Evolutionary conservation across 2,113 vertebrate species (phyloP).

Genomic region (Poeciliopsis retropinna): DNA sequence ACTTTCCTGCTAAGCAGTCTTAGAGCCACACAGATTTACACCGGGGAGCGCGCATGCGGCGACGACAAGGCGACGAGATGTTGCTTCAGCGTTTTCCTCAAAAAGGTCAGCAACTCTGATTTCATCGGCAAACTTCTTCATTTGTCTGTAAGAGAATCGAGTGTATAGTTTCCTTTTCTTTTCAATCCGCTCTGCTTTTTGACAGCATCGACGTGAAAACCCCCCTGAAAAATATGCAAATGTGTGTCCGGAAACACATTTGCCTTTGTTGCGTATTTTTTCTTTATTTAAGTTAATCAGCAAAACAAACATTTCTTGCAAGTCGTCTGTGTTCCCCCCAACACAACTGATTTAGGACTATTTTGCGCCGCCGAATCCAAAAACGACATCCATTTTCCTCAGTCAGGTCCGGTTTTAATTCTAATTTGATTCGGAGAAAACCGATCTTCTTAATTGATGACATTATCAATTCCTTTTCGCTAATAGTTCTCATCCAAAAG

Average conservation of each 20-base stretch:
- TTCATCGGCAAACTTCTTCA: conserved; percentile 17
- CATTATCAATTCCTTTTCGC: too few species aligned
- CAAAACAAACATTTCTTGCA: too few species aligned
- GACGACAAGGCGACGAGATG: conserved; percentile 19
- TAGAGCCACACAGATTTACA: conserved; percentile 42
- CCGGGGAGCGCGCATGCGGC: conserved; percentile 22
- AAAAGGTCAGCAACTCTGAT: conserved; percentile 38
- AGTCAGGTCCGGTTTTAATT: too few species aligned
- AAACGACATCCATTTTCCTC: too few species aligned
- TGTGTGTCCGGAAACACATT: conserved; percentile 13
- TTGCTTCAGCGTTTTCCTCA: conserved; percentile 38
- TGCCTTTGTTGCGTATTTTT: not conserved
- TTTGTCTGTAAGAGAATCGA: conserved; percentile 18
- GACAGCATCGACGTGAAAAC: conserved; percentile 12
- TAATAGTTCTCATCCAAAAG: too few species aligned
- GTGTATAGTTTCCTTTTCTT: not conserved
- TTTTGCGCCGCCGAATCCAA: too few species aligned
- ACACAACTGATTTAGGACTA: too few species aligned
- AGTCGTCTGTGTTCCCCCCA: too few species aligned
- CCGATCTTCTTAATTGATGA: too few species aligned
- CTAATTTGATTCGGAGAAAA: too few species aligned
- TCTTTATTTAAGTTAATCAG: conserved; percentile 1
- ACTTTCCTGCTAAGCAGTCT: conserved; percentile 34
- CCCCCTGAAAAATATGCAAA: conserved; percentile 8
- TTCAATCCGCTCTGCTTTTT: conserved; percentile 5